phyloP scores from a whole-genome alignment of 2,888 invertebrate species.

The Carterocephalus palaemon region DNA sequence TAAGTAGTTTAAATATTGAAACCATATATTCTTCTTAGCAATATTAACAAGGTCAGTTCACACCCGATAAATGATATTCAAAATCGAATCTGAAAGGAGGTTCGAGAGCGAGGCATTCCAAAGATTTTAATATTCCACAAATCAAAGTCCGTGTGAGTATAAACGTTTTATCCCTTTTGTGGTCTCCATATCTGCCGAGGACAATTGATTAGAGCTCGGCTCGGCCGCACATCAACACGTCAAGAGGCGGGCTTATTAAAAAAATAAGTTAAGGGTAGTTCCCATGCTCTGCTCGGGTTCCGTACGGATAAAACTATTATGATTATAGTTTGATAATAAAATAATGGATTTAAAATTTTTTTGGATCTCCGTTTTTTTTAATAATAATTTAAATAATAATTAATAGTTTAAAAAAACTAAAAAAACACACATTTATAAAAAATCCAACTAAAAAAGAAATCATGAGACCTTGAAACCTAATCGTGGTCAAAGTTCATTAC shows the following conservation, averaged over 20 bases:
- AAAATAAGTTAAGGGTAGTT: conserved; percentile 17
- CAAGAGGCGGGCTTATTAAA: conserved; percentile 45
- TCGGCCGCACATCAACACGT: conserved; percentile 40
- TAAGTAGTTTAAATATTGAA: not conserved
- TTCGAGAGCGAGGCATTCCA: conserved; percentile 7
- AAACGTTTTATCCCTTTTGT: conserved; percentile 17
- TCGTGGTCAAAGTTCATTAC: too few species aligned
- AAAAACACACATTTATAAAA: too few species aligned
- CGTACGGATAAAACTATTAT: too few species aligned
- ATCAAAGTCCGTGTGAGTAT: conserved; percentile 21
- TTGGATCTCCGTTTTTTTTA: too few species aligned
- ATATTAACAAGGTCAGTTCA: conserved; percentile 12
- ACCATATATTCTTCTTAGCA: not conserved
- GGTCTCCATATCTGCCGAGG: conserved; percentile 17
- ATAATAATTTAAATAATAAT: too few species aligned
- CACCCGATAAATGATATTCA: conserved; percentile 18
- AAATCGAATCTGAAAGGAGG: conserved; percentile 7
- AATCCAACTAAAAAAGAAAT: too few species aligned
- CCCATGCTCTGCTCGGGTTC: conserved; percentile 2
- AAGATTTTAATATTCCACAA: conserved; percentile 23
- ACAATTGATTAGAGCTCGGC: conserved; percentile 24
- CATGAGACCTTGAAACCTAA: too few species aligned
- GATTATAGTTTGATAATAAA: too few species aligned
- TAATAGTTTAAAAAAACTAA: too few species aligned
- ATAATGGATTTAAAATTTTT: too few species aligned